Evolutionary conservation across 2,888 invertebrate genomes (phyloP), one percentile per base, ranked within the genome.

Genomic region (Dryadula phaetusa): DNA sequence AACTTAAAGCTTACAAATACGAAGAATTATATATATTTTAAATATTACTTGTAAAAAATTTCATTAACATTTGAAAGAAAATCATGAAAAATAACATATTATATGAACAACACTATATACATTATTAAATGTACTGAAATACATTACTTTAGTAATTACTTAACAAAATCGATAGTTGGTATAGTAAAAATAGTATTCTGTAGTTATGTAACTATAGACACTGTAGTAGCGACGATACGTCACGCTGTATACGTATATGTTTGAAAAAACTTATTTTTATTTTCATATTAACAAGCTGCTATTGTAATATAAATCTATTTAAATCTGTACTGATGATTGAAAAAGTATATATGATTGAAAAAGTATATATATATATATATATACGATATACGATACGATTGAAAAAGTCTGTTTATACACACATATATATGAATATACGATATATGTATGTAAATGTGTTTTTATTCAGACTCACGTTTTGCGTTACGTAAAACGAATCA

Each of bases 171-270:
- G 16, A 16, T n/a, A 7, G 34, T 3, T 22, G n/a, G n/a, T n/a
- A 56, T 56, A 56, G 56, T 25, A 56, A 56, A 25, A 40, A 56
- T 22, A 40, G 10, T 56, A 40, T 56, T 56, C 37, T 16, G 40
- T 16, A 37, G 40, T 56, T 56, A 56, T 40, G 40, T 56, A 56
- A 56, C 56, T 56, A 56, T n/a, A 56, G 56, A 37, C 54, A 25
- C 40, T 40, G 40, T 32, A 40, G 25, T n/a, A 42, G 52, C 16
- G 52, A 5, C 28, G 52, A 52, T 16, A 52, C 52, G 52, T 52
- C 52, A 52, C 32, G n/a, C 16, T 16, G 5, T 16, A 18, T 52
- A 52, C 28, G 16, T 14, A 10, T 28, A 16, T 10, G 28, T 28
- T 28, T 32, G 7, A 52, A 52, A 37, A 52, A 52, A 28, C 28